Evolutionary conservation across 2,888 invertebrate genomes (phyloP), one percentile per base, ranked within the genome.

Genomic region (Chorisops tibialis): DNA sequence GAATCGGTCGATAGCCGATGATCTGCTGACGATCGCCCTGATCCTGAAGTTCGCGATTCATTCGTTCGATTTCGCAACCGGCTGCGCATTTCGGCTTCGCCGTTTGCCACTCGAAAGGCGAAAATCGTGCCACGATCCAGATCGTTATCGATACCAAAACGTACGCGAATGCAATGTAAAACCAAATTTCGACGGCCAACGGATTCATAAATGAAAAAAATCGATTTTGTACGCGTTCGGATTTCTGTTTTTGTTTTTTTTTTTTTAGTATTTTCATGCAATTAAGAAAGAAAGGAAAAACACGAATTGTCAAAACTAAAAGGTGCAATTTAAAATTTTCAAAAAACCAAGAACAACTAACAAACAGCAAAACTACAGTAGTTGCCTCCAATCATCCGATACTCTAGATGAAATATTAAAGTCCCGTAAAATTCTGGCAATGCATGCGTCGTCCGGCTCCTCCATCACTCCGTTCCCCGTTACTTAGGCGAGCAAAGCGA

Each of bases 131-230:
- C 67, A 93, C 87, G 68, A 93, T 86, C 84, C 92, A 93, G 71
- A 94, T 86, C 43, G 88, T 87, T 70, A 88, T 77, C 39, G 88
- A 87, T 67, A 92, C 91, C 69, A 91, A 81, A 64, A 91, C 80
- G 78, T 92, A 93, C 65, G 91, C 91, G 62, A 85, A 85, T 65
- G 87, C 80, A 76, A 90, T 87, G 74, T 86, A 87, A 65, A 91
- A 79, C 93, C 93, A 93, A 71, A 93, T 92, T 76, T 92, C 88
- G 68, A 88, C 82, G 2, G 91, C 89, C 68, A 93, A 81, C 5
- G 93, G 93, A 73, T 87, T 89, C 80, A 93, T 85, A 79, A 93
- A 93, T 59, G 90, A 89, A 81, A 93, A 93, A 69, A 83, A 86
- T 73, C 83, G 84, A 73, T 82, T 85, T 71, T 84, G 87, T 75